Conservation (phyloP, 2,113 vertebrate species). For the Morone chrysops region DNA sequence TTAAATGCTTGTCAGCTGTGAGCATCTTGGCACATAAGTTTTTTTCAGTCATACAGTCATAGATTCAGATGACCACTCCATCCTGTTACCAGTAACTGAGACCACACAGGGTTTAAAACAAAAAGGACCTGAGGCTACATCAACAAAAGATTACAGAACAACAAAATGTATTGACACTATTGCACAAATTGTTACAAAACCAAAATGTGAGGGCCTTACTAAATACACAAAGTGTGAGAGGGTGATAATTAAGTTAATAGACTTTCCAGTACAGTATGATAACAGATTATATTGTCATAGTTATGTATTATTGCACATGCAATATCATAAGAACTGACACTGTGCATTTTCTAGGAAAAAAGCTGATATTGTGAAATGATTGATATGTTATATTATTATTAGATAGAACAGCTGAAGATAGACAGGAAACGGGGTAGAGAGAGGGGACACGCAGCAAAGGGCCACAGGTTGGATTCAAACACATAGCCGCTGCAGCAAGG, state of each 20-base stretch:
- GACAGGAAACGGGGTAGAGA: too few relatives aligned
- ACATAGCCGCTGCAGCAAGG: too few relatives aligned
- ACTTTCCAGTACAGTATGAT: neutral
- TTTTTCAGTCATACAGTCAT: constrained; percentile 16
- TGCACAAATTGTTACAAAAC: neutral
- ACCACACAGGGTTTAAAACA: neutral
- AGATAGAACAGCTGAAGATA: too few relatives aligned
- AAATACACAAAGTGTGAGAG: neutral
- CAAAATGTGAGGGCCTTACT: neutral
- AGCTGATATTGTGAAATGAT: neutral
- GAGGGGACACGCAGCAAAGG: too few relatives aligned
- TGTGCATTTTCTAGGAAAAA: neutral
- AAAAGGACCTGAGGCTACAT: neutral
- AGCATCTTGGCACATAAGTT: constrained; percentile 19
- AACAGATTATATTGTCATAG: neutral
- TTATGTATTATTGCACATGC: neutral
- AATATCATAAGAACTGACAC: neutral
- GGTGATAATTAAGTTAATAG: neutral
- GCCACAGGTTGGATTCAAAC: too few relatives aligned
- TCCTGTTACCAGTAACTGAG: constrained; percentile 14
- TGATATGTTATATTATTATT: neutral
- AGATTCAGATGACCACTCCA: constrained; percentile 19
- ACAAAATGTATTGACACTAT: neutral
- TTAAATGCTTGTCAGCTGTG: constrained; percentile 20
- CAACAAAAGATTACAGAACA: neutral